A percentile compares a stretch with the other conserved stretches of the same genome.
phyloP scores from a whole-genome alignment of 2,113 vertebrate genomes.

The Cephalopholis sonnerati region DNA sequence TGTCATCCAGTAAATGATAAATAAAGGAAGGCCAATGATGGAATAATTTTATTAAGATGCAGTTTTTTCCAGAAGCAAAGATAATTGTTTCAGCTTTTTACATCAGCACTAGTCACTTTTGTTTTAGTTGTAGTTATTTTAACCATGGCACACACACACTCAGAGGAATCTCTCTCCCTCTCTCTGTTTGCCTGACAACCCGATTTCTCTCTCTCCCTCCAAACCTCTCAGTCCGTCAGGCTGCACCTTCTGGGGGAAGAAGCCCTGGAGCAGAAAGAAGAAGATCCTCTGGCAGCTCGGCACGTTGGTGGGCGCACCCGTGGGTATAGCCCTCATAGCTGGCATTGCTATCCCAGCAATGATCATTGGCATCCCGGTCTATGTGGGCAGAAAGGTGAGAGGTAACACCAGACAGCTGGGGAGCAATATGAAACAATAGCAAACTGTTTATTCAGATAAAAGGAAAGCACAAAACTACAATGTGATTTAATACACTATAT shows the following conservation, averaged over 20 bases:
- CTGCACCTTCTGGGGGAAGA: conserved; percentile 99
- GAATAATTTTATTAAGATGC: too few relatives aligned
- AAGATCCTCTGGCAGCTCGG: conserved; percentile 99
- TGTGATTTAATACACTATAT: neutral
- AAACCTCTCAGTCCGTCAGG: conserved; percentile 91
- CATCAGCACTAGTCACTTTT: neutral
- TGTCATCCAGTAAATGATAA: too few relatives aligned
- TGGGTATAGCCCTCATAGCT: conserved; percentile 98
- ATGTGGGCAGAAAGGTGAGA: conserved; percentile 96
- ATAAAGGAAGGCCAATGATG: too few relatives aligned
- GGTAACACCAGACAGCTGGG: neutral
- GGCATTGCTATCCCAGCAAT: conserved; percentile 98
- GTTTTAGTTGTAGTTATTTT: neutral
- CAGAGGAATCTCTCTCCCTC: neutral
- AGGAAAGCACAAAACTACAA: neutral
- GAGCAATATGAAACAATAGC: too few relatives aligned
- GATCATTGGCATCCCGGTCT: conserved; percentile 99
- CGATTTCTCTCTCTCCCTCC: neutral
- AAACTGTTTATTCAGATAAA: neutral
- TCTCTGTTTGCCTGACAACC: neutral
- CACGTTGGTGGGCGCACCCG: conserved; percentile 96
- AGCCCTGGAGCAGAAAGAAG: conserved; percentile 99
- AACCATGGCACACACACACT: neutral
- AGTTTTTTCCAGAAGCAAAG: too few relatives aligned
- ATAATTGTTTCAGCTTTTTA: neutral